These are phyloP conservation scores for Lepidurus arcticus DNA, from an alignment of 1,140 invertebrate genomes.

Conservation along the genomic window DNA sequence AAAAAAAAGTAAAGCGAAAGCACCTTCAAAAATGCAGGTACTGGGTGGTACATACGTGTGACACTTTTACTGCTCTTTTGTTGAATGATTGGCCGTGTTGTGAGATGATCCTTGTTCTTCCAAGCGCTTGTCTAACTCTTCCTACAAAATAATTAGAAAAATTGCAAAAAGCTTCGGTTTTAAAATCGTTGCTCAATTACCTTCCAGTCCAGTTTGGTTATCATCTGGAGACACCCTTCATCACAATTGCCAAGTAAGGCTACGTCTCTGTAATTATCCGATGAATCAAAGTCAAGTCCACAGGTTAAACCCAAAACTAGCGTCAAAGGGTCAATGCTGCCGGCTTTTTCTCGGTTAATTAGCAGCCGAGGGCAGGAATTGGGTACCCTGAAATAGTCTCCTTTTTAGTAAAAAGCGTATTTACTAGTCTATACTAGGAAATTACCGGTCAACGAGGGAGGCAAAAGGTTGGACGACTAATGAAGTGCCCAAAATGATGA, in stretches of 20 bases:
- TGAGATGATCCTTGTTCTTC: neutral
- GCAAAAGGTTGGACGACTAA: conserved; percentile 92
- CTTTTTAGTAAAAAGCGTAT: conserved; percentile 13
- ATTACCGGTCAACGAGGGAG: conserved; percentile 71
- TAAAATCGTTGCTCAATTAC: conserved; percentile 40
- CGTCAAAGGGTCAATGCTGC: conserved; percentile 51
- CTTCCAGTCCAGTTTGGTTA: conserved; percentile 74
- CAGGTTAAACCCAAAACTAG: conserved; percentile 52
- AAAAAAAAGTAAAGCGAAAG: neutral
- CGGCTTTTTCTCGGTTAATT: conserved; percentile 75
- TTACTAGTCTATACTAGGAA: neutral
- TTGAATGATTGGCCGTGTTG: neutral
- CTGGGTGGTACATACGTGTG: neutral
- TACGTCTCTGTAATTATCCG: conserved; percentile 68
- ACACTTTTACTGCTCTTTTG: neutral
- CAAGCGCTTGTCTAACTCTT: neutral
- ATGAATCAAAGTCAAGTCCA: conserved; percentile 61
- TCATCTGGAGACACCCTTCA: conserved; percentile 69
- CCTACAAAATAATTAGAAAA: neutral
- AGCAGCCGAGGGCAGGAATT: conserved; percentile 67
- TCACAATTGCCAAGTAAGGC: conserved; percentile 82
- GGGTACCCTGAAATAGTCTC: conserved; percentile 55
- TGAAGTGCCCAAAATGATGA: conserved; percentile 93
- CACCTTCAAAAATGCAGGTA: conserved; percentile 7
- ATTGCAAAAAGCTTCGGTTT: neutral